phyloP scores from a whole-genome alignment of 1,140 invertebrate species.

The Leptinotarsa undecemlineata region DNA sequence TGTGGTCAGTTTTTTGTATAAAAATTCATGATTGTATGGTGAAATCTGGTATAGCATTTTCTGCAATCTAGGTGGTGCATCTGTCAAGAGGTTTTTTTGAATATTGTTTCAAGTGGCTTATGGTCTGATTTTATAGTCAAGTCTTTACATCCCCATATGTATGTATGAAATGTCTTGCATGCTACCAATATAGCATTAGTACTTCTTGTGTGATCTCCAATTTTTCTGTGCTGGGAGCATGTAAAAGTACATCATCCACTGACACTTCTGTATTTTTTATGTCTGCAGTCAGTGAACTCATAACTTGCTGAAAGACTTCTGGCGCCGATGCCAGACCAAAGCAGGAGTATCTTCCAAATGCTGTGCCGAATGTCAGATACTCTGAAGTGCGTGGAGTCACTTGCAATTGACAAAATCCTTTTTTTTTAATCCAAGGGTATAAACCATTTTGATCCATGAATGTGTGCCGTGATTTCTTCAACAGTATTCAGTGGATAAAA shows the following conservation, averaged over 20 bases:
- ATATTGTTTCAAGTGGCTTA: too few species aligned
- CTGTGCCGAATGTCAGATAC: slow-evolving; percentile 57
- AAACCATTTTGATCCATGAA: slow-evolving; percentile 52
- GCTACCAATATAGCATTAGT: too few species aligned
- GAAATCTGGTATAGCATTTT: too few species aligned
- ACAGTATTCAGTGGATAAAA: slow-evolving; percentile 28
- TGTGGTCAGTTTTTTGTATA: too few species aligned
- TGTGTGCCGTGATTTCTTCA: slow-evolving; percentile 50
- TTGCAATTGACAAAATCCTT: slow-evolving; percentile 56
- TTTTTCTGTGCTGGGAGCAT: too few species aligned
- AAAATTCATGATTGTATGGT: too few species aligned
- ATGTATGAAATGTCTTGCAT: too few species aligned
- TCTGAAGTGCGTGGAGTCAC: slow-evolving; percentile 51
- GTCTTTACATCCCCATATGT: too few species aligned
- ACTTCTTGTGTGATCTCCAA: too few species aligned
- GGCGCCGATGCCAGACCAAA: not conserved
- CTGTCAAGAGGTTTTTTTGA: too few species aligned
- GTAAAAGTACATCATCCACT: slow-evolving; percentile 3
- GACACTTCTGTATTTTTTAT: not conserved
- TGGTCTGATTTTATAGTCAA: too few species aligned
- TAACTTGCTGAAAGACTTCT: not conserved
- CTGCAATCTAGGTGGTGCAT: too few species aligned
- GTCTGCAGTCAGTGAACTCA: not conserved
- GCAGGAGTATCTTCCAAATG: slow-evolving; percentile 55
- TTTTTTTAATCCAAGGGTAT: slow-evolving; percentile 53